Base-by-base conservation (phyloP, 2,888 invertebrate genomes). In the Cryptophagus acutangulus region DNA sequence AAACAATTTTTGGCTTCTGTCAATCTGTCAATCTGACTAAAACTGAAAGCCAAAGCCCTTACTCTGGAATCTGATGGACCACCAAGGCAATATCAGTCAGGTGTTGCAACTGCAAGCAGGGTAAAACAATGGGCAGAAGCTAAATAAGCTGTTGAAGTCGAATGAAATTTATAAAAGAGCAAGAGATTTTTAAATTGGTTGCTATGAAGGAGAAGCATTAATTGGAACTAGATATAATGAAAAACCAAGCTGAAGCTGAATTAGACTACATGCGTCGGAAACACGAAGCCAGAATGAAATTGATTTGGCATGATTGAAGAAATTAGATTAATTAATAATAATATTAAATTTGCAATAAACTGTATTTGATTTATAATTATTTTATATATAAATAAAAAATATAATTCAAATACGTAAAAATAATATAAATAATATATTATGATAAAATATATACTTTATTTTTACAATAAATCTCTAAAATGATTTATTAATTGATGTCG, bases 151-250 rank as follows among this genome's bases (percentile, higher is more conserved):
- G 24, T n/a, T 20, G 24, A 20, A 20, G 24, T n/a, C 24, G 24
- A 20, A 8, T n/a, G 24, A n/a, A 20, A 20, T 20, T 20, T 20
- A 8, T 20, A 20, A 20, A 20, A 20, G 6, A 20, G n/a, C 24
- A 20, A n/a, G 24, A 20, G n/a, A n/a, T 8, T 8, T 20, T 20
- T 20, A 20, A 20, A n/a, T 20, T 20, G 24, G 24, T 8, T 8
- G 24, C 24, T 20, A 20, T 20, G 24, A 20, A n/a, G 24, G 24
- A 20, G 24, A 20, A 20, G 24, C 24, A 20, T 20, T n/a, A 20
- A 20, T 20, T 20, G 24, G 24, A 20, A 20, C 6, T 20, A 20
- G 24, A 20, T 20, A n/a, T 20, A 20, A 20, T 20, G 24, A 20
- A 20, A 20, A 20, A 20, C 6, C 6, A 20, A 20, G 24, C 24